Percentiles rank a stretch among this genome's conserved stretches.
Evolutionary conservation across 2,797 vertebrate species (phyloP).

Genomic region (Notolepis coatsorum): DNA sequence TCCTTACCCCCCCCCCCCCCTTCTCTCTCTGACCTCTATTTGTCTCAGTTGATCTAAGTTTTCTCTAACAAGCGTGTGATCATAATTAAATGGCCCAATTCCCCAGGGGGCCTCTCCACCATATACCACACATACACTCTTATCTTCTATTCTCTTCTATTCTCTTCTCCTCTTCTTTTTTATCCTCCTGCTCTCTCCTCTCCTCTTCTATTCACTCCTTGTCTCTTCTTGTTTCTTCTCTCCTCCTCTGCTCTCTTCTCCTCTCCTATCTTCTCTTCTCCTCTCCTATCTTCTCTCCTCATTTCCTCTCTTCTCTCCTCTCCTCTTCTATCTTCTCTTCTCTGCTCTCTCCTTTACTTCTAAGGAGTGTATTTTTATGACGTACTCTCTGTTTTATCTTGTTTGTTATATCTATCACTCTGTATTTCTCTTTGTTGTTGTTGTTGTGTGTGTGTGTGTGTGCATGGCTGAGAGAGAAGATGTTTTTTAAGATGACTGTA

Average conservation of each 20-base stretch:
- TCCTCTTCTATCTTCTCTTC: background rate
- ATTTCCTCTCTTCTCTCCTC: too few relatives aligned
- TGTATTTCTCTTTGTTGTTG: too few relatives aligned
- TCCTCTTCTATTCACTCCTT: conserved; percentile 2
- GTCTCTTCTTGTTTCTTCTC: background rate
- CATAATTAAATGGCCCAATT: conserved; percentile 35
- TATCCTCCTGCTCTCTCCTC: background rate
- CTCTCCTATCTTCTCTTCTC: background rate
- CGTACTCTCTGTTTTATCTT: too few relatives aligned
- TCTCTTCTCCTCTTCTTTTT: background rate
- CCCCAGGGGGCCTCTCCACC: conserved; percentile 6
- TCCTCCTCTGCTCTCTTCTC: too few relatives aligned
- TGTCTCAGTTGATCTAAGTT: conserved; percentile 18
- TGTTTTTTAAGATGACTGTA: too few relatives aligned
- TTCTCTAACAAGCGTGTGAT: conserved; percentile 26
- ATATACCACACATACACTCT: conserved; percentile 12
- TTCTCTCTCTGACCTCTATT: background rate
- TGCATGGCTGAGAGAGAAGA: too few relatives aligned
- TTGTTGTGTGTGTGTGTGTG: too few relatives aligned
- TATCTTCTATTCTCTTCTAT: conserved; percentile 9
- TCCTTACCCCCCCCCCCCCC: background rate
- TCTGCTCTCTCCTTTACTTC: background rate
- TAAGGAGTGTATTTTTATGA: too few relatives aligned
- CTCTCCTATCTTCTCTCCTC: background rate
- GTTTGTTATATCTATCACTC: too few relatives aligned